phyloP scores from a whole-genome alignment of 2,888 invertebrate genomes.

The Andrena dorsata region DNA sequence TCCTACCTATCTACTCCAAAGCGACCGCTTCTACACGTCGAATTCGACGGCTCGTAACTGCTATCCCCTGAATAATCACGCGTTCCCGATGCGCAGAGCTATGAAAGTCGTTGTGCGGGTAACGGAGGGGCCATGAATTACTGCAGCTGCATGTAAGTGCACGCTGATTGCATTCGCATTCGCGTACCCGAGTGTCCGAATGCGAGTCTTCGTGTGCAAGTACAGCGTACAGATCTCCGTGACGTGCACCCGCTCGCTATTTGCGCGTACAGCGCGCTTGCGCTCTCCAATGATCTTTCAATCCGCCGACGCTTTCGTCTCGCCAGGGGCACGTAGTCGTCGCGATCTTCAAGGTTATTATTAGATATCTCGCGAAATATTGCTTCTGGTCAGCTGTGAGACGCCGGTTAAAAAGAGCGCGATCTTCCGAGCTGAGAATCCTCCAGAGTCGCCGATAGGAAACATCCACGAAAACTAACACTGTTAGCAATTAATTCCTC shows the following conservation, averaged over 20 bases:
- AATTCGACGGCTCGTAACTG: background rate
- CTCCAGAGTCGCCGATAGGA: background rate
- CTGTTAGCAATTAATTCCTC: background rate
- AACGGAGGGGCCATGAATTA: background rate
- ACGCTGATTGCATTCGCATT: conserved; percentile 16
- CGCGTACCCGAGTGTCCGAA: conserved; percentile 58
- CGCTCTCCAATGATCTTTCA: conserved; percentile 61
- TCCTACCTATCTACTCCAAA: background rate
- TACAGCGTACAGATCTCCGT: conserved; percentile 73
- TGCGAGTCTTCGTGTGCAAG: conserved; percentile 74
- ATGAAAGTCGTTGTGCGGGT: background rate
- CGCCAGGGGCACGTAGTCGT: conserved; percentile 31
- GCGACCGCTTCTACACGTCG: background rate
- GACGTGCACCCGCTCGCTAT: conserved; percentile 67
- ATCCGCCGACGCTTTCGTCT: conserved; percentile 56
- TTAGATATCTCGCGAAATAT: conserved; percentile 22
- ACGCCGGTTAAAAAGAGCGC: background rate
- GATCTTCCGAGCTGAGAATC: background rate
- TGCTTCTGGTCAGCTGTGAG: conserved; percentile 20
- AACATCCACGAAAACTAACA: no score
- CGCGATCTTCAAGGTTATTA: conserved; percentile 22
- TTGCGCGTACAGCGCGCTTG: conserved; percentile 71
- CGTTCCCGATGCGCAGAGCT: background rate
- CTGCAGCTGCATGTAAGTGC: background rate
- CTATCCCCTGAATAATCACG: background rate